Conservation (phyloP, 2,113 vertebrate genomes). For the Lathamus discolor region DNA sequence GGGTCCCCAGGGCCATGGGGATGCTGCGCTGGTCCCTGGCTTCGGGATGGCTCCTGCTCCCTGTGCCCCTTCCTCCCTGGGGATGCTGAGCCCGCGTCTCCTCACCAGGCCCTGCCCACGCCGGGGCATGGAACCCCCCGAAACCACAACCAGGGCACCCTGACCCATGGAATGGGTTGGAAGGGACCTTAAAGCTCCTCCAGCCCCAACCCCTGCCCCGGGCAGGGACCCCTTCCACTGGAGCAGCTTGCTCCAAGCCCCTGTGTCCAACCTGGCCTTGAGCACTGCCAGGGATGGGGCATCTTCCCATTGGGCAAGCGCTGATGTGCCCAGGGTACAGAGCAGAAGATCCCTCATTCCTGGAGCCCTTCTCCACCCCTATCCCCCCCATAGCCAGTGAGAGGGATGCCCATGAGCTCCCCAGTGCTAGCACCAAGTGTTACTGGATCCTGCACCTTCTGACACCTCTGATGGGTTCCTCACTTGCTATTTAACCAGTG, state of each 20-base stretch:
- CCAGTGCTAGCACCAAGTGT: not conserved
- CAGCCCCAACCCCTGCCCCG: not conserved
- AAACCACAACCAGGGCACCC: rapidly evolving
- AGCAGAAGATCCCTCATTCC: not conserved
- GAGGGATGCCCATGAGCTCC: not conserved
- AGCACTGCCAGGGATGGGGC: not conserved
- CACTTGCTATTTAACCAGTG: not conserved
- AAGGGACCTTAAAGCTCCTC: not conserved
- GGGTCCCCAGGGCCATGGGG: not conserved
- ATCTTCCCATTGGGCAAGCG: not conserved
- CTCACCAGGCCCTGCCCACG: not conserved
- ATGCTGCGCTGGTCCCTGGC: not conserved
- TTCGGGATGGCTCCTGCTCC: not conserved
- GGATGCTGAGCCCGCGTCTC: rapidly evolving
- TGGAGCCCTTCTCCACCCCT: not conserved
- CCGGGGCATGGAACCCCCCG: no score
- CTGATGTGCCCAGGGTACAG: rapidly evolving
- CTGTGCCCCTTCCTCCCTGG: rapidly evolving
- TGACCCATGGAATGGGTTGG: not conserved
- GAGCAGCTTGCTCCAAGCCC: not conserved
- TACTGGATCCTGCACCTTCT: not conserved
- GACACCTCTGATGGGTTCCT: not conserved
- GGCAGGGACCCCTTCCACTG: not conserved
- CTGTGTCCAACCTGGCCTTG: not conserved
- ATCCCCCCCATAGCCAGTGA: not conserved